Percentiles rank a stretch among this genome's conserved stretches.
phyloP scores from a whole-genome alignment of 1,140 invertebrate species.

The Panulirus ornatus region DNA sequence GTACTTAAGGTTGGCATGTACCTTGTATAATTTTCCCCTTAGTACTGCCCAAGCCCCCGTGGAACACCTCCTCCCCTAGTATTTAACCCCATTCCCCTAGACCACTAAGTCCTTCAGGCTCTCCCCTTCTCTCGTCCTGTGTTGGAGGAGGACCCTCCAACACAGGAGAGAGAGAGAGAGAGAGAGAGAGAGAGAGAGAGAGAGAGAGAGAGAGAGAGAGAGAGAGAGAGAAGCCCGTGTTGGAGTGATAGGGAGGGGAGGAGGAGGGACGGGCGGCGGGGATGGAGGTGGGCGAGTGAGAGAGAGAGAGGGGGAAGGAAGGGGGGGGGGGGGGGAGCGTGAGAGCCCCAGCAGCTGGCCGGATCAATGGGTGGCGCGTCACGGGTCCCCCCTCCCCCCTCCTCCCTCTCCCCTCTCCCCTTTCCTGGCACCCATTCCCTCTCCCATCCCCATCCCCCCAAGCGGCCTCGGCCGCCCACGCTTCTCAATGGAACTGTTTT shows the following conservation, averaged over 20 bases:
- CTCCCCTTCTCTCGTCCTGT: too few species aligned
- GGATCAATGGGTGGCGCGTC: not conserved
- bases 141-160: too few species aligned
- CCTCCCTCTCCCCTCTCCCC: too few species aligned
- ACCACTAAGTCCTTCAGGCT: too few species aligned
- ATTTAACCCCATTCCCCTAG: too few species aligned
- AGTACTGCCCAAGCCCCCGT: too few species aligned
- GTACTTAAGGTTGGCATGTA: too few species aligned
- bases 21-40: too few species aligned
- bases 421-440: not conserved
- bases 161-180: not conserved
- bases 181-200: not conserved
- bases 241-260: not conserved
- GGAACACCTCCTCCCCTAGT: too few species aligned
- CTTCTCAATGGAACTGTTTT: slow-evolving; percentile 32
- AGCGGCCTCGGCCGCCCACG: not conserved
- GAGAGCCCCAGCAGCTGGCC: too few species aligned
- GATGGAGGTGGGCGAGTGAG: too few species aligned
- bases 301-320: not conserved
- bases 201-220: not conserved
- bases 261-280: not conserved
- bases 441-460: not conserved
- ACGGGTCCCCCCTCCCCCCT: not conserved
- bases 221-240: not conserved
- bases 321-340: too few species aligned